Evolutionary conservation across 64 coral and sea anemone genomes (phyloP).

Genomic region (Montipora foliosa): DNA sequence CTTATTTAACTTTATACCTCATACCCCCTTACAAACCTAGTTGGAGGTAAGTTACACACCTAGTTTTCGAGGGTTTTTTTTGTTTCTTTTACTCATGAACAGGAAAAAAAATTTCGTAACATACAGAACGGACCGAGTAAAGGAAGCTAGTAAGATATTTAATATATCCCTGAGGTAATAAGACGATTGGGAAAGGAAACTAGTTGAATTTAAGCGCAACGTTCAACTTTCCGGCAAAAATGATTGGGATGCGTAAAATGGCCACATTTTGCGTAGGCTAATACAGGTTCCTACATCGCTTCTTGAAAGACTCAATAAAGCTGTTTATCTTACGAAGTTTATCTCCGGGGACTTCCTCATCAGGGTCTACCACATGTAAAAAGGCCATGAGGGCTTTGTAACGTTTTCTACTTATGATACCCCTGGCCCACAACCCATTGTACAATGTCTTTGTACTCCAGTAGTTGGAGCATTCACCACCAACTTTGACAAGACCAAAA

Average conservation of each 20-base stretch:
- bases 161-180: too few species aligned
- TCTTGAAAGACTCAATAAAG: background rate
- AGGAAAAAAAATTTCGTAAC: too few species aligned
- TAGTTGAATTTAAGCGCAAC: too few species aligned
- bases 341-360: background rate
- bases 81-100: too few species aligned
- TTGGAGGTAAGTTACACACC: too few species aligned
- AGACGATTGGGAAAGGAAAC: too few species aligned
- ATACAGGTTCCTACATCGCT: background rate
- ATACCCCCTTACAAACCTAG: too few species aligned
- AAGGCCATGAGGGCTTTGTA: background rate
- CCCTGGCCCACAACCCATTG: background rate
- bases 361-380: background rate
- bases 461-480: background rate
- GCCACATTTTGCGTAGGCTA: background rate
- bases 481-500: background rate
- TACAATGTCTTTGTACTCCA: background rate
- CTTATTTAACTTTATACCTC: too few species aligned
- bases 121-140: too few species aligned
- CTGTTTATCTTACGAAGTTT: background rate
- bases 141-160: too few species aligned
- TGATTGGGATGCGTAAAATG: background rate
- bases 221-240: slow-evolving; percentile 41
- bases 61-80: too few species aligned
- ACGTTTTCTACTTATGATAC: background rate